Evolutionary conservation across 2,113 vertebrate species (phyloP).

Genomic region (Takifugu flavidus): DNA sequence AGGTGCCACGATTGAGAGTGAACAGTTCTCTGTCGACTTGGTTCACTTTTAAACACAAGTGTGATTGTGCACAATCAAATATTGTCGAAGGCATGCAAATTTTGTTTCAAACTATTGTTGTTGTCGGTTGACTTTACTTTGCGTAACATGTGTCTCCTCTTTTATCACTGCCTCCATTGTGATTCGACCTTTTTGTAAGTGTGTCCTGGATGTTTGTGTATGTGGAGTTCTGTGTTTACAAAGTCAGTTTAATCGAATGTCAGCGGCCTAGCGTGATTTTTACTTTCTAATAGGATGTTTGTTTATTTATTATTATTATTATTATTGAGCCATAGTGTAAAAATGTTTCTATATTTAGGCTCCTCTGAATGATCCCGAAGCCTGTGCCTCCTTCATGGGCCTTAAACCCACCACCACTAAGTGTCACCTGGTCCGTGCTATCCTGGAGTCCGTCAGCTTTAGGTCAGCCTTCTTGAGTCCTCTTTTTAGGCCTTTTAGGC

Average conservation of each 20-base stretch:
- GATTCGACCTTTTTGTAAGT: constrained; percentile 79
- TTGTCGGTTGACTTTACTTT: constrained; percentile 4
- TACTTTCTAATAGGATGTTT: background rate
- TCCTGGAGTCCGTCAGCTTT: constrained; percentile 92
- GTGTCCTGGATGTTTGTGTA: constrained; percentile 13
- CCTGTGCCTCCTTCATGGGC: constrained; percentile 89
- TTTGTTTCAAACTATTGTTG: too few species aligned
- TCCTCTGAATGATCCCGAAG: constrained; percentile 85
- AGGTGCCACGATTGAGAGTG: too few species aligned
- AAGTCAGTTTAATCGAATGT: background rate
- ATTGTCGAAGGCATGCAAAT: too few species aligned
- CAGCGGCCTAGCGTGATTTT: background rate
- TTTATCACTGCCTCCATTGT: constrained; percentile 73
- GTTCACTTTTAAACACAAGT: too few species aligned
- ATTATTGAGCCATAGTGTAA: background rate
- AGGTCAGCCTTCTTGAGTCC: constrained; percentile 71
- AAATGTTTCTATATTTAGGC: constrained; percentile 65
- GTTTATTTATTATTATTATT: constrained; percentile 8
- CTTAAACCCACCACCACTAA: constrained; percentile 89
- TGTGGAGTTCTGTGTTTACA: background rate
- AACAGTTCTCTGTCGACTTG: too few species aligned
- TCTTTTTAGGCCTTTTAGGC: background rate
- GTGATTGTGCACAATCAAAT: too few species aligned
- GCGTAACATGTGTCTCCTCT: constrained; percentile 58
- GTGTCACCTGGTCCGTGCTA: constrained; percentile 88